phyloP scores from a whole-genome alignment of 2,113 vertebrate species.

The Myotis brandtii region DNA sequence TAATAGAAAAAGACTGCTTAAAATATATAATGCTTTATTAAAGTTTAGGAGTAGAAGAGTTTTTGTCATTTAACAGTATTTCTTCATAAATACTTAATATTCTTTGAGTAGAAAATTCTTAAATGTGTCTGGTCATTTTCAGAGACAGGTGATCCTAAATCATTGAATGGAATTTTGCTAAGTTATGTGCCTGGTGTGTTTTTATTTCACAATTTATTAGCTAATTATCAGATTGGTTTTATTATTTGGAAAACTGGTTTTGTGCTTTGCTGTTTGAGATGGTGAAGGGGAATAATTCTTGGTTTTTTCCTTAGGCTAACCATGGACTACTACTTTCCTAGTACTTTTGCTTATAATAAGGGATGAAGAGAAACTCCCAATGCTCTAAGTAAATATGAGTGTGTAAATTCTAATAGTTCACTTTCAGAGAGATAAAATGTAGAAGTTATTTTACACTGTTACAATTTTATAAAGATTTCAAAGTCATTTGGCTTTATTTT shows the following conservation, averaged over 20 bases:
- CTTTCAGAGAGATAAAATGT: slow-evolving; percentile 38
- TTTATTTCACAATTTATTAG: slow-evolving; percentile 51
- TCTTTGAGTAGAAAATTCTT: background rate
- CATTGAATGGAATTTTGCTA: slow-evolving; percentile 17
- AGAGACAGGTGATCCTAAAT: background rate
- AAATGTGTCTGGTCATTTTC: background rate
- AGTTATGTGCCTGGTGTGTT: background rate
- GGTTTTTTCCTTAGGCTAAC: background rate
- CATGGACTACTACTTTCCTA: background rate
- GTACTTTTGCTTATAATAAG: background rate
- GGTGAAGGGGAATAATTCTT: background rate
- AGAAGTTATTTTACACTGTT: background rate
- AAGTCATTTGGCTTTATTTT: background rate
- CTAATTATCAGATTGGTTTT: slow-evolving; percentile 44
- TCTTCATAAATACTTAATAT: background rate
- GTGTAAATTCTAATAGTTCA: slow-evolving; percentile 32
- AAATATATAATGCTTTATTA: background rate
- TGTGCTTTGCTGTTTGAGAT: slow-evolving; percentile 13
- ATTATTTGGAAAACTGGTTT: slow-evolving; percentile 12
- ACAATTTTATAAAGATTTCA: slow-evolving; percentile 5
- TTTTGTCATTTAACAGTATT: background rate
- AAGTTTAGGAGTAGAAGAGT: background rate
- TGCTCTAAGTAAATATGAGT: slow-evolving; percentile 28
- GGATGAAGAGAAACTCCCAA: background rate
- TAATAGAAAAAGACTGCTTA: background rate